These are phyloP conservation scores for Pseudotriccus pelzelni DNA, from an alignment of 2,797 vertebrate genomes.

Conservation along the genomic window DNA sequence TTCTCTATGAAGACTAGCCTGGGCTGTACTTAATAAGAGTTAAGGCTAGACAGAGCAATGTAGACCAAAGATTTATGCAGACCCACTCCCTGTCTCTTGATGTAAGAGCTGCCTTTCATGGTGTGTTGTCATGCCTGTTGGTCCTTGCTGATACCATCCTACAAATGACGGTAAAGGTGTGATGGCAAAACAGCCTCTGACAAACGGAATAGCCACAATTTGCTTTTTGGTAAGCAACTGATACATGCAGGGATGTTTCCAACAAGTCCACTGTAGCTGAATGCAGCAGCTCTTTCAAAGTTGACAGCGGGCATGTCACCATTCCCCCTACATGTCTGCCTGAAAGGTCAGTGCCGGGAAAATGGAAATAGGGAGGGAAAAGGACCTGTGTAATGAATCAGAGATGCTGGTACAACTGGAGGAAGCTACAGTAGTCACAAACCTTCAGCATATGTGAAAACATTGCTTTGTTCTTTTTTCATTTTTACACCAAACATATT, in stretches of 20 bases:
- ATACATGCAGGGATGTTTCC: not conserved
- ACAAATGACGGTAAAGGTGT: not conserved
- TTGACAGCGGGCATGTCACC: not conserved
- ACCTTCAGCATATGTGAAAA: not conserved
- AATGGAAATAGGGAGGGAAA: not conserved
- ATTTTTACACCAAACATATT: constrained; percentile 51
- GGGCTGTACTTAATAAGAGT: not conserved
- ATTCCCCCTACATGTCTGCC: not conserved
- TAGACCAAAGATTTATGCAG: not conserved
- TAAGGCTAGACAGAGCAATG: not conserved
- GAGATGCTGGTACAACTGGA: not conserved
- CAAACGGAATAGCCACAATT: not conserved
- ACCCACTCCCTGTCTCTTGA: not conserved
- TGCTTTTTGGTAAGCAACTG: not conserved
- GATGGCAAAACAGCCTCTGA: not conserved
- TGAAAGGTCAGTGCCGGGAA: not conserved
- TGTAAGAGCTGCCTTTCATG: not conserved
- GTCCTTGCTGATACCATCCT: not conserved
- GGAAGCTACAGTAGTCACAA: not conserved
- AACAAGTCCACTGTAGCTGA: not conserved
- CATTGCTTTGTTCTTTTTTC: constrained; percentile 3
- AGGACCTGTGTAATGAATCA: not conserved
- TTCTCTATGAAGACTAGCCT: not conserved
- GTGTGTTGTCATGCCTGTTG: not conserved
- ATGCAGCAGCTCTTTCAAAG: not conserved